Conservation (phyloP, 53 echinoderm and acorn worm species). For the Echinometra lucunter region DNA sequence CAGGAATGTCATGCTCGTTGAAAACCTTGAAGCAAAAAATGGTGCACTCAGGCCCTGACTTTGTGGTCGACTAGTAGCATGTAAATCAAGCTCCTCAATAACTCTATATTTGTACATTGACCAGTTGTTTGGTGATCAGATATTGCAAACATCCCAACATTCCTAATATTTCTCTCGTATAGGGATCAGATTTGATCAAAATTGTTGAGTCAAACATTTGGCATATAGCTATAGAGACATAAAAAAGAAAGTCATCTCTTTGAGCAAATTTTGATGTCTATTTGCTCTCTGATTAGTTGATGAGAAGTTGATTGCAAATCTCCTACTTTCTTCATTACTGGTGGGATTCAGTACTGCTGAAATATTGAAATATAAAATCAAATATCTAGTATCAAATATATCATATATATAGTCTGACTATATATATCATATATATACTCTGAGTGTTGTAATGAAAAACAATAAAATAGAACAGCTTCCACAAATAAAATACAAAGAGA, state of each 20-base stretch:
- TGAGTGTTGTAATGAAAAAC: not conserved
- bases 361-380: slow-evolving; percentile 9
- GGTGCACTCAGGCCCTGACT: not conserved
- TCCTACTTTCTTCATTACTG: not conserved
- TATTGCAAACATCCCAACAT: not conserved
- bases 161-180: not conserved
- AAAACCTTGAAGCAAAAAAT: not conserved
- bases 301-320: slow-evolving; percentile 51
- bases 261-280: not conserved
- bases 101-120: not conserved
- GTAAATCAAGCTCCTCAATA: not conserved
- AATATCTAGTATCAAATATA: not conserved
- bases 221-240: not conserved
- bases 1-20: not conserved
- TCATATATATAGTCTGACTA: not conserved
- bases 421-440: not conserved
- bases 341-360: not conserved
- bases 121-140: not conserved
- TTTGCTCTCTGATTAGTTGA: not conserved
- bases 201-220: not conserved
- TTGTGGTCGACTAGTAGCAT: not conserved
- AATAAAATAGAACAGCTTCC: not conserved
- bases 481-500: not conserved
- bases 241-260: not conserved
- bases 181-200: slow-evolving; percentile 5